These are phyloP conservation scores for Drosophila melanogaster DNA, from an alignment of 1,140 invertebrate genomes.

Conservation along the genomic window DNA sequence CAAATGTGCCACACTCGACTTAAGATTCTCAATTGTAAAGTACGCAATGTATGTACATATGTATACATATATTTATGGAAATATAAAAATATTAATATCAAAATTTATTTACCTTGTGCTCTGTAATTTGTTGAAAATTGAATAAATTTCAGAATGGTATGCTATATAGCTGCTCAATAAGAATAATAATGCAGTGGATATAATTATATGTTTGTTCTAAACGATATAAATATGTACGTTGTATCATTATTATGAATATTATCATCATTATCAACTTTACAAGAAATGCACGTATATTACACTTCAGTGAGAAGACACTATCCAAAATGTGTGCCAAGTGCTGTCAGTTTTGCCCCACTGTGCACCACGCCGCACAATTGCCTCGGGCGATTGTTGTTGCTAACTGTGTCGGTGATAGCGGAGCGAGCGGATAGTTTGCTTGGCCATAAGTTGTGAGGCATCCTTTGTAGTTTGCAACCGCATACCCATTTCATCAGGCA, in stretches of 20 bases:
- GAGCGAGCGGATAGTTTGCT: constrained; percentile 65
- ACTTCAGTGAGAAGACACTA: not conserved
- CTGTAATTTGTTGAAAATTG: too few relatives aligned
- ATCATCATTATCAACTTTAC: too few relatives aligned
- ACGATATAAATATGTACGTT: too few relatives aligned
- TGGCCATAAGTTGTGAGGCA: constrained; percentile 76
- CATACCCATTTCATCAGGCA: constrained; percentile 2
- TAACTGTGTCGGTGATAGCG: constrained; percentile 42
- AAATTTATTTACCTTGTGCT: too few relatives aligned
- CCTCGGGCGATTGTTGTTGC: constrained; percentile 17
- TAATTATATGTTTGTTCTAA: too few relatives aligned
- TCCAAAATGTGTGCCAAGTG: not conserved
- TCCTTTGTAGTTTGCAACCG: constrained; percentile 52
- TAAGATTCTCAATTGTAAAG: constrained; percentile 59
- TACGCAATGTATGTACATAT: constrained; percentile 1
- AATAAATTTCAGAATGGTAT: too few relatives aligned
- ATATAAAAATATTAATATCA: not conserved
- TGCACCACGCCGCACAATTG: constrained; percentile 26
- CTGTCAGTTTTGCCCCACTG: constrained; percentile 38
- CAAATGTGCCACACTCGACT: constrained; percentile 51
- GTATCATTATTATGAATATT: too few relatives aligned
- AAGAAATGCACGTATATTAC: too few relatives aligned
- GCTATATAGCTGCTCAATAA: too few relatives aligned
- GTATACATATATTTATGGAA: constrained; percentile 12
- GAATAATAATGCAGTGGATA: too few relatives aligned